phyloP scores from a whole-genome alignment of 2,113 vertebrate species.

The Albula glossodonta region DNA sequence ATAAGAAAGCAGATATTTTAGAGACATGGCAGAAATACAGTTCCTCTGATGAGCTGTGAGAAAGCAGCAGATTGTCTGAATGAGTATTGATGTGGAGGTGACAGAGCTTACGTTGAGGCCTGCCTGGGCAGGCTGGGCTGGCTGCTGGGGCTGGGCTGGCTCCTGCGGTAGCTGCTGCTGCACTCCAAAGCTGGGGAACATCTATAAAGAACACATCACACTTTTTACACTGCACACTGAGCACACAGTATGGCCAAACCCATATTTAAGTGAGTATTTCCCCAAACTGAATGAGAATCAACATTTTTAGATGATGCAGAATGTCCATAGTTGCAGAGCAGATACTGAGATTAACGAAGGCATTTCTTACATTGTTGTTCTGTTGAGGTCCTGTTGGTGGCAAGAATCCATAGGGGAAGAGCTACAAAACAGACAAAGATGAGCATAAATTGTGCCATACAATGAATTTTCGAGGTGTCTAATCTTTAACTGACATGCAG shows the following conservation, averaged over 20 bases:
- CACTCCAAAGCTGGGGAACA: neutral
- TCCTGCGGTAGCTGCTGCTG: constrained; percentile 1
- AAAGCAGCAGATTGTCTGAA: neutral
- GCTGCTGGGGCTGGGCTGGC: neutral
- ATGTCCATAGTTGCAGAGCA: neutral
- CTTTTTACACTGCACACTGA: neutral
- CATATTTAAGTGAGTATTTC: no score
- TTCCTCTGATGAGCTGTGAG: neutral
- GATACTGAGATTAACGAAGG: neutral
- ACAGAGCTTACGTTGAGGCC: neutral
- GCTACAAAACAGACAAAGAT: constrained; percentile 41
- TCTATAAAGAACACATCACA: neutral
- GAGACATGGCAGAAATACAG: neutral
- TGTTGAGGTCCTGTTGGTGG: constrained; percentile 55
- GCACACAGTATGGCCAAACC: neutral
- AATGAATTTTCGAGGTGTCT: neutral
- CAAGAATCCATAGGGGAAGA: constrained; percentile 54
- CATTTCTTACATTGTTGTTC: constrained; percentile 57
- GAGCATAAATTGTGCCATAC: neutral
- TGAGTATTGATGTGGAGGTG: neutral
- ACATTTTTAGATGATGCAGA: neutral
- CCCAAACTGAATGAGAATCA: neutral
- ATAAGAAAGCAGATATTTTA: neutral
- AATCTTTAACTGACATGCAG: neutral
- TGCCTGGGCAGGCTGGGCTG: neutral